These are phyloP conservation scores for Chlamydotis undulata DNA, from an alignment of 2,113 vertebrate species.

Conservation along the genomic window DNA sequence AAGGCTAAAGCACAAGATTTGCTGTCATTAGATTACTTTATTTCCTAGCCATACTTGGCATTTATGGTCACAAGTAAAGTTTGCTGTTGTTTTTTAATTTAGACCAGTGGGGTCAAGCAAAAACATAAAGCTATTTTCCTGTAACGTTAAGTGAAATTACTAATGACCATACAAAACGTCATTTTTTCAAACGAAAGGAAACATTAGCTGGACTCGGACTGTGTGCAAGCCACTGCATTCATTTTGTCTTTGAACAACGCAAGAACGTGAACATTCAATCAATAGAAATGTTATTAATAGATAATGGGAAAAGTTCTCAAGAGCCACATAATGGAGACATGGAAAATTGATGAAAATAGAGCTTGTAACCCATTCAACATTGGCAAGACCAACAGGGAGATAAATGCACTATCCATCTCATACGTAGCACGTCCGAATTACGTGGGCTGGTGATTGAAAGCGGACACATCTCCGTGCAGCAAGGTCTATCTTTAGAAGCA, in stretches of 20 bases:
- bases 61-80: not conserved
- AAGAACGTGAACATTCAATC: not conserved
- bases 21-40: not conserved
- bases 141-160: not conserved
- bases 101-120: not conserved
- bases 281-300: slow-evolving; percentile 34
- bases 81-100: not conserved
- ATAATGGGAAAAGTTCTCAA: not conserved
- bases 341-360: not conserved
- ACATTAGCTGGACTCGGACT: not conserved
- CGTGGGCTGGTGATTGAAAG: not conserved
- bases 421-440: not conserved
- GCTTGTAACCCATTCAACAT: not conserved
- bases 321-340: not conserved
- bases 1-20: not conserved
- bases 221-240: not conserved
- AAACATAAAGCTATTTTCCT: not conserved
- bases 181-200: not conserved
- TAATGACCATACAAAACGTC: not conserved
- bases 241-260: slow-evolving; percentile 4
- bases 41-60: not conserved
- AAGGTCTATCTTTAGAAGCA: not conserved
- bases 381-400: not conserved
- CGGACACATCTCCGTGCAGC: not conserved
- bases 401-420: not conserved